Percentiles rank a stretch among this genome's conserved stretches.
These are phyloP conservation scores for Hydropsyche tenuis DNA, from an alignment of 1,140 invertebrate species.

Conservation along the genomic window DNA sequence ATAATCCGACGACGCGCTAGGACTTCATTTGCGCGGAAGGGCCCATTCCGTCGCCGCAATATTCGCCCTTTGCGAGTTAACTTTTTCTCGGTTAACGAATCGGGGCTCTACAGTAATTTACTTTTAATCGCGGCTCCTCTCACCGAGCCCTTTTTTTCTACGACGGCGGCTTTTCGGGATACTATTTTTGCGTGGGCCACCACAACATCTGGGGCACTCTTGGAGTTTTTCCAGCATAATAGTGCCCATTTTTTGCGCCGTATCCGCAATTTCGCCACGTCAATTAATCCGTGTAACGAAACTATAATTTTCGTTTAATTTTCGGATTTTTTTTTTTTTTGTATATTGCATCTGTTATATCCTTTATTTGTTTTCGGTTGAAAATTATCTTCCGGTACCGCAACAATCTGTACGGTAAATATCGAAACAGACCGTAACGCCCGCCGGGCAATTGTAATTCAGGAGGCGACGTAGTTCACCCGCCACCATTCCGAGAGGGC, in stretches of 20 bases:
- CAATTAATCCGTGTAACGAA: background rate
- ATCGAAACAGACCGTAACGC: background rate
- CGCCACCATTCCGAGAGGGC: background rate
- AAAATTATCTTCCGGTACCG: conserved; percentile 16
- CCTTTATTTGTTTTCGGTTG: conserved; percentile 21
- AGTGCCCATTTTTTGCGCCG: background rate
- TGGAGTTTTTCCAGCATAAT: background rate
- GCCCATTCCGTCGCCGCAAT: background rate
- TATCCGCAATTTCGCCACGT: background rate
- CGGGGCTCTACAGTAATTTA: background rate
- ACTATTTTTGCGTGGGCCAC: background rate
- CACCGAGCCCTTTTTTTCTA: background rate
- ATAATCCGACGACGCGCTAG: background rate
- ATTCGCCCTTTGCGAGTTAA: background rate
- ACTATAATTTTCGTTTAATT: too few relatives aligned
- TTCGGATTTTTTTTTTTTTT: too few relatives aligned
- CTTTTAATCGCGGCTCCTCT: conserved; percentile 5
- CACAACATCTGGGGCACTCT: conserved; percentile 13
- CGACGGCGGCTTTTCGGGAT: background rate
- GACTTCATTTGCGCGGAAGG: background rate
- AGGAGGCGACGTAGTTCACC: conserved; percentile 18
- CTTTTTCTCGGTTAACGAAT: background rate
- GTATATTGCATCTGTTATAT: too few relatives aligned
- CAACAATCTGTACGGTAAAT: conserved; percentile 24
- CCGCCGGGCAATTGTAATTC: conserved; percentile 27